phyloP scores from a whole-genome alignment of 2,888 invertebrate species.

The Ophion costatus region DNA sequence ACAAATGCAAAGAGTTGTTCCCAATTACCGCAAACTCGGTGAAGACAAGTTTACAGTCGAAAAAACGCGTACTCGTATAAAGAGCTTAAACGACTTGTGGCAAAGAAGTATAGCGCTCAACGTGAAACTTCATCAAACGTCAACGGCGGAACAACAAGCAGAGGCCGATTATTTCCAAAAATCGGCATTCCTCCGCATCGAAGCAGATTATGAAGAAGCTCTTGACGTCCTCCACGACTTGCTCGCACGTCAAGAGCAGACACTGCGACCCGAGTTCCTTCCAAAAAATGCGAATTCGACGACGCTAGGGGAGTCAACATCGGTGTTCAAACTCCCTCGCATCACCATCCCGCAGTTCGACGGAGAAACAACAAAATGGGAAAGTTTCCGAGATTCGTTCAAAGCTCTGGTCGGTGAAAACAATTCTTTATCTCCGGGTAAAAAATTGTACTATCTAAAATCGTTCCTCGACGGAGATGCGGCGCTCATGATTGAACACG shows the following conservation, averaged over 20 bases:
- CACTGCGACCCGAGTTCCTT: background rate
- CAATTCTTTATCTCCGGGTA: background rate
- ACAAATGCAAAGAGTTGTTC: slow-evolving; percentile 11
- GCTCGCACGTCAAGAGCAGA: background rate
- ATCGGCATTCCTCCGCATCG: background rate
- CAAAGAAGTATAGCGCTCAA: background rate
- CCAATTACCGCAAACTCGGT: slow-evolving; percentile 25
- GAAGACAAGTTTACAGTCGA: slow-evolving; percentile 22
- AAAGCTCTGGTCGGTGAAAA: slow-evolving; percentile 7
- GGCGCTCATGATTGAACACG: too few relatives aligned
- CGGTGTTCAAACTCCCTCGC: slow-evolving; percentile 5
- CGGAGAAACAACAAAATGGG: slow-evolving; percentile 18
- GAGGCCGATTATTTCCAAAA: background rate
- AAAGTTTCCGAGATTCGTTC: slow-evolving; percentile 13
- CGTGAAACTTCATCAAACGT: slow-evolving; percentile 9
- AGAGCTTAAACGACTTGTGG: background rate
- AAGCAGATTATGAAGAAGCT: background rate
- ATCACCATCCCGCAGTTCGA: slow-evolving; percentile 41
- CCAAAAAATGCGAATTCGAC: background rate
- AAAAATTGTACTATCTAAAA: slow-evolving; percentile 5
- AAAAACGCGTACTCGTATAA: slow-evolving; percentile 8
- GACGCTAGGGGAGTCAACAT: background rate
- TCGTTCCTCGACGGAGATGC: too few relatives aligned
- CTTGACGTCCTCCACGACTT: slow-evolving; percentile 8
- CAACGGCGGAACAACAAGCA: background rate